Conservation (phyloP, 2,113 vertebrate species). For the Anoplopoma fimbria region DNA sequence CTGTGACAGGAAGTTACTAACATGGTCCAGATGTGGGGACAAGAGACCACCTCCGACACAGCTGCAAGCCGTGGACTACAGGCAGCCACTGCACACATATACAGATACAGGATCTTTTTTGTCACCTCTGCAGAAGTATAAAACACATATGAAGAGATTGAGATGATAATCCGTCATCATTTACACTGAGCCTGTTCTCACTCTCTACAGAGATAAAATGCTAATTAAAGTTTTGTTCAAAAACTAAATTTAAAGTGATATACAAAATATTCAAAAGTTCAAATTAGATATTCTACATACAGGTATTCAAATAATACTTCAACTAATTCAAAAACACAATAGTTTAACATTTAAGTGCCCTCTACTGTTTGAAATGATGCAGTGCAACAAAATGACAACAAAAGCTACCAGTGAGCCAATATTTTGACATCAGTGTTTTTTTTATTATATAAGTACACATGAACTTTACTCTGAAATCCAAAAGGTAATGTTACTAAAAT, state of each 20-base stretch:
- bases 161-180: neutral
- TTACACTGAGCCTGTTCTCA: neutral
- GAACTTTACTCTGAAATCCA: neutral
- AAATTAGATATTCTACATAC: neutral
- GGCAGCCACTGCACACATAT: conserved; percentile 40
- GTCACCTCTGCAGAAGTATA: neutral
- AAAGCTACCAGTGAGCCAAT: neutral
- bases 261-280: neutral
- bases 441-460: conserved; percentile 42
- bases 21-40: conserved; percentile 82
- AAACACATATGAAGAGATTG: neutral
- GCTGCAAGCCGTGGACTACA: conserved; percentile 60
- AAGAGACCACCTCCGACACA: conserved; percentile 66
- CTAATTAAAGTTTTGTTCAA: neutral
- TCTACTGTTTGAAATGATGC: conserved; percentile 49
- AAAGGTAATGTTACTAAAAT: neutral
- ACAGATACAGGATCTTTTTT: neutral
- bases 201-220: neutral
- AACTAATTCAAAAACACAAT: neutral
- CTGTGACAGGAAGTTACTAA: conserved; percentile 83
- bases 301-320: neutral
- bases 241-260: neutral
- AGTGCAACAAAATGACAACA: conserved; percentile 23
- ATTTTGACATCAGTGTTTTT: conserved; percentile 23
- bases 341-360: conserved; percentile 30